These are phyloP conservation scores for Meda fulgida DNA, from an alignment of 2,797 vertebrate species.

Conservation along the genomic window DNA sequence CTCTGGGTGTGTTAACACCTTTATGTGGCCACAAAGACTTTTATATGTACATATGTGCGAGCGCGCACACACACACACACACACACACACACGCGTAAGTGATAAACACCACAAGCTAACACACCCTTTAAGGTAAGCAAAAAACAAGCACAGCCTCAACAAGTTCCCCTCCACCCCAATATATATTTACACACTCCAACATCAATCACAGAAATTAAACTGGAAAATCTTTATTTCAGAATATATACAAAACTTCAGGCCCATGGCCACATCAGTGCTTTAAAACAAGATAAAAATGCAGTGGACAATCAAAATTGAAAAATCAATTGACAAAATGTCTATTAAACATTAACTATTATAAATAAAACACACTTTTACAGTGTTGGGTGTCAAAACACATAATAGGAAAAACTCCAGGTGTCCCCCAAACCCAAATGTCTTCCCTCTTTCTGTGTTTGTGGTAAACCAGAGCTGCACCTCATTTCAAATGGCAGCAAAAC, in stretches of 20 bases:
- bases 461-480: conserved; percentile 79
- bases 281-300: conserved; percentile 48
- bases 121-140: conserved; percentile 54
- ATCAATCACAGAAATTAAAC: conserved; percentile 51
- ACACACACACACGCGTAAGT: conserved; percentile 7
- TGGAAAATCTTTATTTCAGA: conserved; percentile 75
- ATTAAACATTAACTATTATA: conserved; percentile 13
- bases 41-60: not conserved
- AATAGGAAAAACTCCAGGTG: conserved; percentile 81
- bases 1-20: conserved; percentile 60
- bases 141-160: conserved; percentile 27
- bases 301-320: not conserved
- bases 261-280: conserved; percentile 56
- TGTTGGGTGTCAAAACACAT: conserved; percentile 41
- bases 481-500: conserved; percentile 73
- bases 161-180: conserved; percentile 36
- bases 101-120: conserved; percentile 52
- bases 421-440: conserved; percentile 72
- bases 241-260: conserved; percentile 59
- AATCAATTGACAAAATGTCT: conserved; percentile 36
- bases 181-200: conserved; percentile 23
- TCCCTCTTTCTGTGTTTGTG: conserved; percentile 65
- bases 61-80: not conserved
- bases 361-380: conserved; percentile 38
- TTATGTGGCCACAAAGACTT: conserved; percentile 35